A percentile compares a stretch with the other conserved stretches of the same genome.
phyloP scores from a whole-genome alignment of 2,113 vertebrate species.

The Loxodonta africana region DNA sequence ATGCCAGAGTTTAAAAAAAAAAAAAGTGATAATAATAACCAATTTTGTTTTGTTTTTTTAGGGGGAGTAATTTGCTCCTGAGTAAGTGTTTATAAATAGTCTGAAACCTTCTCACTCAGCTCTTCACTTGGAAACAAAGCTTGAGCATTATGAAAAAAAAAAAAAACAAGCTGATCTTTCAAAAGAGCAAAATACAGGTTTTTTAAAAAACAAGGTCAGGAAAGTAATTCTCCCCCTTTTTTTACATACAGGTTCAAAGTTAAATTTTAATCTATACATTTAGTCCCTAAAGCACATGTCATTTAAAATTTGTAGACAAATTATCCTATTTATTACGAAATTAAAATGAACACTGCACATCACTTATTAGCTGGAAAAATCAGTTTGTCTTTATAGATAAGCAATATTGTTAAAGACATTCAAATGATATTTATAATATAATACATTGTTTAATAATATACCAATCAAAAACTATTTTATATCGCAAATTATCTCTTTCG shows the following conservation, averaged over 20 bases:
- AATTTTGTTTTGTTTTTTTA: background rate
- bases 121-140: constrained; percentile 38
- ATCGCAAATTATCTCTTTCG: constrained; percentile 36
- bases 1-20: background rate
- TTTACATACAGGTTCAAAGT: background rate
- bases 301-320: background rate
- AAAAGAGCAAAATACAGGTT: background rate
- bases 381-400: background rate
- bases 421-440: background rate
- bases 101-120: background rate
- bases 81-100: constrained; percentile 8
- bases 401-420: background rate
- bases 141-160: constrained; percentile 6
- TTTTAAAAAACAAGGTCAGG: background rate
- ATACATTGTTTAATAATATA: background rate
- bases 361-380: background rate
- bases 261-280: background rate
- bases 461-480: constrained; percentile 3
- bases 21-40: background rate
- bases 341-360: constrained; percentile 26
- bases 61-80: background rate
- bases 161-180: background rate
- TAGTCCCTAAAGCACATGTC: background rate
- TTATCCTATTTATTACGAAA: background rate
- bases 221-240: background rate